These are phyloP conservation scores for Sweltsa coloradensis DNA, from an alignment of 1,140 invertebrate species.

Conservation along the genomic window DNA sequence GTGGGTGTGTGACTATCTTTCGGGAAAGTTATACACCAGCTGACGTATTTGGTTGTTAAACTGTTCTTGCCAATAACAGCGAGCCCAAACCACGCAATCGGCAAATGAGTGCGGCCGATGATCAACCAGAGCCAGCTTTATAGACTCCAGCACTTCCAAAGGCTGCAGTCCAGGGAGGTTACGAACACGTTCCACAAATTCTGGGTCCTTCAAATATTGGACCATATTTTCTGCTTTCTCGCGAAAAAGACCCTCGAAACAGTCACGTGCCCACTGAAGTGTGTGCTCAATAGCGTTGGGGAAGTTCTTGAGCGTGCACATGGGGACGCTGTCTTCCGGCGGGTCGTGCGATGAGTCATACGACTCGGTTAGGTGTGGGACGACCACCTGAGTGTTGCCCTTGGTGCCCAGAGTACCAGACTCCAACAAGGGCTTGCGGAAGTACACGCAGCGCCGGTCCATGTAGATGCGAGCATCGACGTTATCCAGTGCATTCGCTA, in stretches of 20 bases:
- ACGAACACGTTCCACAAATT: constrained; percentile 73
- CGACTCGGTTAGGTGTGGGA: constrained; percentile 87
- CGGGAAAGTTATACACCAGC: constrained; percentile 92
- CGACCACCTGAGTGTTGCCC: constrained; percentile 93
- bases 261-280: constrained; percentile 92
- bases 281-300: constrained; percentile 99
- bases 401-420: constrained; percentile 97
- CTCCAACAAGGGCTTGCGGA: constrained; percentile 89
- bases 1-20: constrained; percentile 81
- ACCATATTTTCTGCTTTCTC: constrained; percentile 83
- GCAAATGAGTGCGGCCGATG: constrained; percentile 69
- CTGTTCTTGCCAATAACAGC: constrained; percentile 81
- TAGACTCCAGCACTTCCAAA: constrained; percentile 75
- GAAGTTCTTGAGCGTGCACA: constrained; percentile 98
- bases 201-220: constrained; percentile 69
- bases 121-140: constrained; percentile 77
- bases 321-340: constrained; percentile 96
- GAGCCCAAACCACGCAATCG: constrained; percentile 89
- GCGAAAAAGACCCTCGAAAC: constrained; percentile 89
- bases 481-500: constrained; percentile 96
- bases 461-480: constrained; percentile 95
- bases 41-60: constrained; percentile 94
- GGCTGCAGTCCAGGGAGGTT: constrained; percentile 84
- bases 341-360: constrained; percentile 98
- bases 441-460: constrained; percentile 95